These are phyloP conservation scores for Eretmochelys imbricata DNA, from an alignment of 2,113 vertebrate genomes.

Conservation along the genomic window DNA sequence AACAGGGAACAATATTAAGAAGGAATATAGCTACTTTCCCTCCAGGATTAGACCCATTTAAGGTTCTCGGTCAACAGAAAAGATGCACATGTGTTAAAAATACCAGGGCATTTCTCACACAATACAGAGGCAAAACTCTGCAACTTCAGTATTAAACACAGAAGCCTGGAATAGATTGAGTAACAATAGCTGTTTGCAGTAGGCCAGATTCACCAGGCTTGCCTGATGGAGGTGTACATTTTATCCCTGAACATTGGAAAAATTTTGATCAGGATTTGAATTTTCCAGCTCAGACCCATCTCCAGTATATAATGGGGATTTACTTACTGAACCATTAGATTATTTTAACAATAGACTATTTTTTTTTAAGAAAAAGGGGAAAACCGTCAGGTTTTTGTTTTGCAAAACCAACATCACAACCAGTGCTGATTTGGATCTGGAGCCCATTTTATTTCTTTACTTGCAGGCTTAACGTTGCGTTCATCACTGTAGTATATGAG, in stretches of 20 bases:
- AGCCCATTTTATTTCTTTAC: constrained; percentile 61
- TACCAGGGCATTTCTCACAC: background rate
- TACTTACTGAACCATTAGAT: constrained; percentile 15
- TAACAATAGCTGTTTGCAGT: background rate
- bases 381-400: constrained; percentile 65
- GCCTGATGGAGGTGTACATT: background rate
- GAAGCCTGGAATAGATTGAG: background rate
- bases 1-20: background rate
- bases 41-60: background rate
- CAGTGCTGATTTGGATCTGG: constrained; percentile 51
- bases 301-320: background rate
- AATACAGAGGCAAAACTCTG: accelerated
- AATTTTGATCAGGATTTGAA: background rate
- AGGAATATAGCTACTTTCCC: accelerated
- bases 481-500: constrained; percentile 29
- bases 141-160: background rate
- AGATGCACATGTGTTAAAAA: background rate
- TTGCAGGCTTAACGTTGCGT: constrained; percentile 61
- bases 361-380: constrained; percentile 68
- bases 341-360: constrained; percentile 46
- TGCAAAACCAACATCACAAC: constrained; percentile 63
- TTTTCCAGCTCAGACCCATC: background rate
- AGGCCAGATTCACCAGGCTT: background rate
- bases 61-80: background rate
- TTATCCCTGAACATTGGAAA: background rate